These are phyloP conservation scores for Periophthalmus magnuspinnatus DNA, from an alignment of 2,797 vertebrate genomes.

Conservation along the genomic window DNA sequence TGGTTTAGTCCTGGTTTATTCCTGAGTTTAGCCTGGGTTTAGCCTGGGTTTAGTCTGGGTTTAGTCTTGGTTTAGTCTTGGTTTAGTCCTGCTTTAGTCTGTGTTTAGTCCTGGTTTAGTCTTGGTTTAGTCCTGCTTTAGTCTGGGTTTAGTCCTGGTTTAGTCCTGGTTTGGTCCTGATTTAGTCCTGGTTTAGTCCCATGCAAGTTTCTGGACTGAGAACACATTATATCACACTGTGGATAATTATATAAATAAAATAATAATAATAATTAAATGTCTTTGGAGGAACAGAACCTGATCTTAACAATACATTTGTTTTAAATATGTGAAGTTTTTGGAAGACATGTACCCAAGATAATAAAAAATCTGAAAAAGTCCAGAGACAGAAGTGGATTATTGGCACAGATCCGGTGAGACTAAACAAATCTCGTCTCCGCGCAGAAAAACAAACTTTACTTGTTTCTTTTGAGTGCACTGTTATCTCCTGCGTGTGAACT, in stretches of 20 bases:
- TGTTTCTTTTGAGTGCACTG: background rate
- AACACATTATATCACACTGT: too few relatives aligned
- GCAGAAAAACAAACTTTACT: background rate
- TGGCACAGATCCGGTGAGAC: too few relatives aligned
- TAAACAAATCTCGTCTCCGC: too few relatives aligned
- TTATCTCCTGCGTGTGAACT: background rate
- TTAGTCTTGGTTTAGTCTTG: background rate
- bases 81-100: background rate
- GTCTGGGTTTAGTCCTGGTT: background rate
- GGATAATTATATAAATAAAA: too few relatives aligned
- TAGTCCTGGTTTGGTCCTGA: background rate
- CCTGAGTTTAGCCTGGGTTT: background rate
- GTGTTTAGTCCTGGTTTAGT: background rate
- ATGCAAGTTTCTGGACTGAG: too few relatives aligned
- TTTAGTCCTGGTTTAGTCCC: too few relatives aligned
- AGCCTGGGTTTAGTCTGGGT: background rate
- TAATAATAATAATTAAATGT: too few relatives aligned
- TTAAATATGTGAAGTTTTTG: too few relatives aligned
- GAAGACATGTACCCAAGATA: background rate
- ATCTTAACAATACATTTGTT: too few relatives aligned
- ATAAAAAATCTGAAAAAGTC: background rate
- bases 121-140: background rate
- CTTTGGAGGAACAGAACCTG: too few relatives aligned
- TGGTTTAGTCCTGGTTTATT: background rate
- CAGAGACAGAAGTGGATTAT: too few relatives aligned